These are phyloP conservation scores for Nycteola revayana DNA, from an alignment of 2,888 invertebrate genomes.

Conservation along the genomic window DNA sequence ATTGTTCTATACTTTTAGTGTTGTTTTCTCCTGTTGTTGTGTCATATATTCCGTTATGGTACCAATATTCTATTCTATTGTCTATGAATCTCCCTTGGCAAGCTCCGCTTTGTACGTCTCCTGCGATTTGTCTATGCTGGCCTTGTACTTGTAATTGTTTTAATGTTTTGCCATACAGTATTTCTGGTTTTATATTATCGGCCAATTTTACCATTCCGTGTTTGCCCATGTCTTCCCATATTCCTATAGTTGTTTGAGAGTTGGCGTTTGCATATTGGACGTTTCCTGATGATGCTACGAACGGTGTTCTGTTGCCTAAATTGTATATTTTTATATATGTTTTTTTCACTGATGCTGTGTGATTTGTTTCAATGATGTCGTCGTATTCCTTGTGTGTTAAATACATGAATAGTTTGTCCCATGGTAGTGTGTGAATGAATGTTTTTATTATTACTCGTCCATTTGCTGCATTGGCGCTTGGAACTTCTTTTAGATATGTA, in stretches of 20 bases:
- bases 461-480: too few relatives aligned
- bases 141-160: not conserved
- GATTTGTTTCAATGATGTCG: constrained; percentile 12
- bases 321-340: constrained; percentile 19
- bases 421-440: constrained; percentile 24
- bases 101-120: constrained; percentile 3
- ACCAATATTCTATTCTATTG: constrained; percentile 21
- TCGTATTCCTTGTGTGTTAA: constrained; percentile 26
- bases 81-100: constrained; percentile 25
- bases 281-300: constrained; percentile 16
- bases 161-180: not conserved
- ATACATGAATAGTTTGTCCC: constrained; percentile 23
- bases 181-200: too few relatives aligned
- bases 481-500: too few relatives aligned
- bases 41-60: constrained; percentile 14
- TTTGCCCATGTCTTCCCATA: constrained; percentile 20
- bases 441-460: constrained; percentile 3
- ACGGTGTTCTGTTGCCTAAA: constrained; percentile 29
- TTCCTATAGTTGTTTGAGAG: constrained; percentile 27
- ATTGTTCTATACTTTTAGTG: not conserved
- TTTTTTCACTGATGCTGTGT: constrained; percentile 9
- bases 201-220: constrained; percentile 10
- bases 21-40: constrained; percentile 6
- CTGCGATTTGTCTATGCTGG: not conserved
- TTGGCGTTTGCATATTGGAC: constrained; percentile 30